Percentiles rank a stretch among this genome's conserved stretches.
Conservation (phyloP, 2,113 vertebrate genomes). For the Chaetodon trifascialis region DNA sequence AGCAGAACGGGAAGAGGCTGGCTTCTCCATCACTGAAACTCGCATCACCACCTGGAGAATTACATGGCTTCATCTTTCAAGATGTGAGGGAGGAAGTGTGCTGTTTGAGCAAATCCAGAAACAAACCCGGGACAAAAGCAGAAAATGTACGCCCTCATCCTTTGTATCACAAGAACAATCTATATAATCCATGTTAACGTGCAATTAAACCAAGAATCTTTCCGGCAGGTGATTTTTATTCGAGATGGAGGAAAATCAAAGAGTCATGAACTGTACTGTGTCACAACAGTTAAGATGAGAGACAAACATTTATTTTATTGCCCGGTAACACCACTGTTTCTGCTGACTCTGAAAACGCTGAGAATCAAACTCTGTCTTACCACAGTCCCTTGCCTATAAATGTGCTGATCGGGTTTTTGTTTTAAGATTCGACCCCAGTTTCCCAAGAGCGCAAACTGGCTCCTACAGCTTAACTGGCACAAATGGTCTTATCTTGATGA, state of each 20-base stretch:
- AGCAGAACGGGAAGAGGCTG: conserved; percentile 40
- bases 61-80: background rate
- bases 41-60: conserved; percentile 20
- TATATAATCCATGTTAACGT: background rate
- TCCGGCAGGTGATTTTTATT: background rate
- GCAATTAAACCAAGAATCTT: conserved; percentile 5
- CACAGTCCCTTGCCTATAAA: background rate
- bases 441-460: background rate
- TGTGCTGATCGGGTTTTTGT: background rate
- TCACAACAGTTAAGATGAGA: background rate
- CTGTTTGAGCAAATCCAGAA: background rate
- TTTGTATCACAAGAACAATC: background rate
- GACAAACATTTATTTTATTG: background rate
- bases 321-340: background rate
- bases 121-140: background rate
- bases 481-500: background rate
- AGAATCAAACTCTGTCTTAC: background rate
- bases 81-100: background rate
- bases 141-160: background rate
- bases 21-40: conserved; percentile 30
- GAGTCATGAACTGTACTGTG: background rate
- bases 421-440: background rate
- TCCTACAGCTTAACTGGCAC: background rate
- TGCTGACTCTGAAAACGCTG: background rate
- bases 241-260: background rate